These are phyloP conservation scores for Sinocyclocheilus rhinocerous DNA, from an alignment of 2,113 vertebrate species.

Conservation along the genomic window DNA sequence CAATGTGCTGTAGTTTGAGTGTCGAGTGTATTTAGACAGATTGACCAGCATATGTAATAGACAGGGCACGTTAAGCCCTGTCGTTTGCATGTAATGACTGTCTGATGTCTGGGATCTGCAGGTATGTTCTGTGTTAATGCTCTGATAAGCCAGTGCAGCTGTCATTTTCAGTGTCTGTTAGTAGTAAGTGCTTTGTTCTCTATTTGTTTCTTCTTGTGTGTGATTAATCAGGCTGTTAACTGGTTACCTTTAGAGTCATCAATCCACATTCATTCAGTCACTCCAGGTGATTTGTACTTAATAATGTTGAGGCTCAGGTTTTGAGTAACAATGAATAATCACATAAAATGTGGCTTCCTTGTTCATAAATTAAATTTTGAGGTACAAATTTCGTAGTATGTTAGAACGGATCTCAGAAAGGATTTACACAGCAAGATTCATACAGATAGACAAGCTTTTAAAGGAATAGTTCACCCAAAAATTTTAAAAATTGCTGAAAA, in stretches of 20 bases:
- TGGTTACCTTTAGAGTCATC: not conserved
- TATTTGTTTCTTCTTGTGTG: not conserved
- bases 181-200: not conserved
- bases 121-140: not conserved
- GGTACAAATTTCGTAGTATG: not conserved
- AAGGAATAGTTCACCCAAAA: no score
- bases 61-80: not conserved
- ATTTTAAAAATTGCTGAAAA: no score
- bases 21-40: not conserved
- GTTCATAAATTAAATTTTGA: not conserved
- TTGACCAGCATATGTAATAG: not conserved
- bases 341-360: not conserved
- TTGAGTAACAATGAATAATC: not conserved
- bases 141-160: not conserved
- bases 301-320: not conserved
- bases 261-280: not conserved
- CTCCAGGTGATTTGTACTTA: not conserved
- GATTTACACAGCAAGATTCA: not conserved
- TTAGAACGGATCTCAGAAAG: no score
- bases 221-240: not conserved
- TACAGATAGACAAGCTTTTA: not conserved
- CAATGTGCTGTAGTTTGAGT: not conserved
- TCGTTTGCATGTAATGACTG: not conserved
- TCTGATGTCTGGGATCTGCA: slow-evolving; percentile 4
- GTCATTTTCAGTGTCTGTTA: not conserved